Conservation (phyloP, 2,888 invertebrate species). For the Trachelus tabidus region DNA sequence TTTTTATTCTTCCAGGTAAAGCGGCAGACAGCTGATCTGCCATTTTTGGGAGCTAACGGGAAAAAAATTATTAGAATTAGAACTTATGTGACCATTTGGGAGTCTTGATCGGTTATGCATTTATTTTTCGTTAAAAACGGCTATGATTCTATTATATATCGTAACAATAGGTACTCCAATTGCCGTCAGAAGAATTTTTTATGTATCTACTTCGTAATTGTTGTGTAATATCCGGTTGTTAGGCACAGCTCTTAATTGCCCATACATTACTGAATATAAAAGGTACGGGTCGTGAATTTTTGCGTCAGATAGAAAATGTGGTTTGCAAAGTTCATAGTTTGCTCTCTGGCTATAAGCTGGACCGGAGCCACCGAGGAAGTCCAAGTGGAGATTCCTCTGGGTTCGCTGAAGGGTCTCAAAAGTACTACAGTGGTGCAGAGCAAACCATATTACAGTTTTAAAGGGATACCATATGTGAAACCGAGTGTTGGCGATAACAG, state of each 20-base stretch:
- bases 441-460: slow-evolving; percentile 37
- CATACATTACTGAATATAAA: slow-evolving; percentile 26
- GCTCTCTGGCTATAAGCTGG: slow-evolving; percentile 11
- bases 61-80: background rate
- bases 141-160: background rate
- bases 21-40: background rate
- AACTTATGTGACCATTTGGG: background rate
- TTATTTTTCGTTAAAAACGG: background rate
- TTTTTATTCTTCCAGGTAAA: background rate
- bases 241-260: slow-evolving; percentile 18
- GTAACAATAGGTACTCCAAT: background rate
- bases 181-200: background rate
- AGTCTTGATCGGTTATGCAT: background rate
- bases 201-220: slow-evolving; percentile 12
- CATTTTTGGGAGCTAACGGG: background rate
- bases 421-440: slow-evolving; percentile 31
- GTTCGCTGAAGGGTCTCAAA: slow-evolving; percentile 50
- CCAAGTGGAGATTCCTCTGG: slow-evolving; percentile 50
- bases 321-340: slow-evolving; percentile 30
- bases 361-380: slow-evolving; percentile 44
- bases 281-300: background rate
- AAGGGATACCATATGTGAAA: slow-evolving; percentile 45
- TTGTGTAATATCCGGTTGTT: slow-evolving; percentile 38
- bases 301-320: slow-evolving; percentile 34
- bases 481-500: slow-evolving; percentile 39